Percentiles rank a stretch among this genome's conserved stretches.
These are phyloP conservation scores for Galaxea fascicularis DNA, from an alignment of 92 coral and sea anemone genomes.

Conservation along the genomic window DNA sequence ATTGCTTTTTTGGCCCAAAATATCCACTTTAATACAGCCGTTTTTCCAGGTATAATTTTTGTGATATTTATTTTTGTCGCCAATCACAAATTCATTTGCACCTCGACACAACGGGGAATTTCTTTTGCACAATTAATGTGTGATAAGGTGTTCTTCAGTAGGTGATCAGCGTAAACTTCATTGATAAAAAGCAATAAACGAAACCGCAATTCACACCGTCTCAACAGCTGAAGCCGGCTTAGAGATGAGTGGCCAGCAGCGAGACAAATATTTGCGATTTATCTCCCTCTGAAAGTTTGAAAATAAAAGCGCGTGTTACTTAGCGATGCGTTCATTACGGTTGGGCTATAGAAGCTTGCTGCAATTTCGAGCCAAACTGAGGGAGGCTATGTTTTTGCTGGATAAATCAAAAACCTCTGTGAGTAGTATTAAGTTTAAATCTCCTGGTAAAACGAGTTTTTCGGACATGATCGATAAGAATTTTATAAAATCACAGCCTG, in stretches of 20 bases:
- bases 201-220: constrained; percentile 33
- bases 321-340: not conserved
- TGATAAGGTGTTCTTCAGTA: not conserved
- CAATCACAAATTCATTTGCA: constrained; percentile 12
- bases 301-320: constrained; percentile 1
- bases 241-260: constrained; percentile 18
- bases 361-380: not conserved
- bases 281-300: constrained; percentile 1
- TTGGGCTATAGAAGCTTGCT: not conserved
- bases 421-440: constrained; percentile 23
- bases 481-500: too few species aligned
- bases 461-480: too few species aligned
- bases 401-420: constrained; percentile 65
- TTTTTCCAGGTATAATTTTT: not conserved
- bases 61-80: not conserved
- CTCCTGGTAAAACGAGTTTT: not conserved
- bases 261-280: constrained; percentile 14
- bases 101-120: constrained; percentile 9
- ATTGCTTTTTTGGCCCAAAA: too few species aligned
- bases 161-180: not conserved
- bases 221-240: not conserved
- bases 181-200: constrained; percentile 9
- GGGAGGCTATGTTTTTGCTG: constrained; percentile 62
- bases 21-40: not conserved
- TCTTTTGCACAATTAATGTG: constrained; percentile 3